These are phyloP conservation scores for Neodiprion virginianus DNA, from an alignment of 1,140 invertebrate species.

Conservation along the genomic window DNA sequence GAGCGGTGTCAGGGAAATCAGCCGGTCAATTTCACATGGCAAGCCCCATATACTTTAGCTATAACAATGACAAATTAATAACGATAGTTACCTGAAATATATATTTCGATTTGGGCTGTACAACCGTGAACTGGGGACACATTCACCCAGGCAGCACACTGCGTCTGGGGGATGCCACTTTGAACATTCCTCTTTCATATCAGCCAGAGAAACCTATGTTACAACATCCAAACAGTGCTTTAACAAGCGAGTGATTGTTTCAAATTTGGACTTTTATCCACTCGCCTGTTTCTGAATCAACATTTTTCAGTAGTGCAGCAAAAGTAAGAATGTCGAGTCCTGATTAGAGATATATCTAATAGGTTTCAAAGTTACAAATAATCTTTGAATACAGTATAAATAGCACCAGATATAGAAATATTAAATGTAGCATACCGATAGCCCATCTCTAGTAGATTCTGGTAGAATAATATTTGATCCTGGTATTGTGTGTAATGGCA, in stretches of 20 bases:
- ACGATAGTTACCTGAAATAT: slow-evolving; percentile 35
- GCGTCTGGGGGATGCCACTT: slow-evolving; percentile 44
- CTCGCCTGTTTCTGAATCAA: neutral
- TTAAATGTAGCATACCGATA: slow-evolving; percentile 20
- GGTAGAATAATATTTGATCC: slow-evolving; percentile 30
- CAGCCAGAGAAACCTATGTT: slow-evolving; percentile 21
- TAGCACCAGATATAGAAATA: neutral
- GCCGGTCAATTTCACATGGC: too few species aligned
- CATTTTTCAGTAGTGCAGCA: neutral
- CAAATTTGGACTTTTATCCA: neutral
- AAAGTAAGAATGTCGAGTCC: slow-evolving; percentile 9
- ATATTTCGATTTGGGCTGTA: slow-evolving; percentile 36
- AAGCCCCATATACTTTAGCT: too few species aligned
- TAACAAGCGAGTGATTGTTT: neutral
- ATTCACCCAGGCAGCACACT: slow-evolving; percentile 38
- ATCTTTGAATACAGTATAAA: neutral
- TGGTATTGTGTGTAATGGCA: slow-evolving; percentile 35
- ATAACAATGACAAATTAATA: too few species aligned
- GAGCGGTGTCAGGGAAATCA: too few species aligned
- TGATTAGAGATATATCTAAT: neutral
- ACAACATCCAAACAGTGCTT: neutral
- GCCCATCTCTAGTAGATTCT: slow-evolving; percentile 31
- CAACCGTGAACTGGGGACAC: slow-evolving; percentile 30
- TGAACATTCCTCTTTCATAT: slow-evolving; percentile 36
- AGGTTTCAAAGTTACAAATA: too few species aligned